A percentile compares a stretch with the other conserved stretches of the same genome.
Evolutionary conservation across 2,888 invertebrate species (phyloP).

Genomic region (Drosophila cracens): DNA sequence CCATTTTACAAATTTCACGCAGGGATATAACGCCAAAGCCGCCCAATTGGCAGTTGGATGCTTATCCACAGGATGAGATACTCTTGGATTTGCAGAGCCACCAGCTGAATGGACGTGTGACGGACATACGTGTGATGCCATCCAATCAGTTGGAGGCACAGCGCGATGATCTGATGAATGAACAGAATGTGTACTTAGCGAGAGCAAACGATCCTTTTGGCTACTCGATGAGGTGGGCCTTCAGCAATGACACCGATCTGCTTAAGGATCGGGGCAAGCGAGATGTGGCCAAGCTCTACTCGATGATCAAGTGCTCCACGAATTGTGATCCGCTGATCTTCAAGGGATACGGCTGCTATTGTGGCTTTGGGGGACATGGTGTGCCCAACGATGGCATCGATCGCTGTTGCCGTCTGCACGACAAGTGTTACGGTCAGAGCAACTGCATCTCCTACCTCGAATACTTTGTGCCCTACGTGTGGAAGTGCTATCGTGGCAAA

Average conservation of each 20-base stretch:
- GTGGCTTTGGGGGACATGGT: slow-evolving; percentile 94
- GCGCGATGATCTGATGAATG: slow-evolving; percentile 58
- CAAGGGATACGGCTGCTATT: slow-evolving; percentile 96
- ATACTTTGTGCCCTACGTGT: slow-evolving; percentile 94
- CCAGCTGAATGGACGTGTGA: slow-evolving; percentile 59
- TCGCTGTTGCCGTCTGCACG: slow-evolving; percentile 93
- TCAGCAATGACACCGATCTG: slow-evolving; percentile 50
- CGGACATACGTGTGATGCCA: slow-evolving; percentile 60
- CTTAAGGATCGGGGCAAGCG: slow-evolving; percentile 87
- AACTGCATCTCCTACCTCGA: slow-evolving; percentile 92
- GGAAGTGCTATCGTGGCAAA: slow-evolving; percentile 92
- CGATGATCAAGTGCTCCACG: slow-evolving; percentile 94
- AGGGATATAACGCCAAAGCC: slow-evolving; percentile 30
- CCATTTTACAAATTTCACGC: neutral
- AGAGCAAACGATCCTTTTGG: slow-evolving; percentile 84
- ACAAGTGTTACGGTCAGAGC: slow-evolving; percentile 92
- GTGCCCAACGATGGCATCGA: slow-evolving; percentile 92
- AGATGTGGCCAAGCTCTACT: slow-evolving; percentile 92
- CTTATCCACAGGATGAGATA: slow-evolving; percentile 57
- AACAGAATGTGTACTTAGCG: slow-evolving; percentile 80
- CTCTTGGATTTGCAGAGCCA: slow-evolving; percentile 48
- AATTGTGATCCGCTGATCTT: slow-evolving; percentile 93
- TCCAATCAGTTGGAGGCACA: slow-evolving; percentile 18
- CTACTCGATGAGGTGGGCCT: slow-evolving; percentile 83
- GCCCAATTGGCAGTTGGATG: slow-evolving; percentile 6